Evolutionary conservation across 2,888 invertebrate species (phyloP).

Genomic region (Amorpha juglandis): DNA sequence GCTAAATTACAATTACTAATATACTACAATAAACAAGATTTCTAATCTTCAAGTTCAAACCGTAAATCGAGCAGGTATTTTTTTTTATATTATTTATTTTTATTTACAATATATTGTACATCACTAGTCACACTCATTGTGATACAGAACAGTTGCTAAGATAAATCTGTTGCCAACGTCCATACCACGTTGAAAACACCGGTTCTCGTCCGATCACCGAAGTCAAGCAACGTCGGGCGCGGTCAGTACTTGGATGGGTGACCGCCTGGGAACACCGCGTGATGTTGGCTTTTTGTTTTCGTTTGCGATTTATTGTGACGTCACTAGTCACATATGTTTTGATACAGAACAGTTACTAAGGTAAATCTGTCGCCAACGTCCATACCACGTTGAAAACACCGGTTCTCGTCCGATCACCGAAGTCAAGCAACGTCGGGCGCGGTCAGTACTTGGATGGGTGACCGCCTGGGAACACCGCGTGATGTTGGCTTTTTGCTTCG

Average conservation of each 20-base stretch:
- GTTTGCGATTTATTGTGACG: too few species aligned
- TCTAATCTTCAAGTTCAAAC: too few species aligned
- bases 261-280: conserved; percentile 78
- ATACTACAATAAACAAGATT: too few species aligned
- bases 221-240: conserved; percentile 80
- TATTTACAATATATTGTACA: too few species aligned
- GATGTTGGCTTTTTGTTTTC: conserved; percentile 63
- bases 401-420: conserved; percentile 82
- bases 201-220: conserved; percentile 82
- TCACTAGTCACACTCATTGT: too few species aligned
- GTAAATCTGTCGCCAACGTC: conserved; percentile 62
- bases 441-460: conserved; percentile 81
- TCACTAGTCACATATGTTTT: too few species aligned
- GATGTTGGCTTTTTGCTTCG: conserved; percentile 66
- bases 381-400: conserved; percentile 77
- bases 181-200: conserved; percentile 78
- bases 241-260: conserved; percentile 81
- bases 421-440: conserved; percentile 80
- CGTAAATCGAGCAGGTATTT: too few species aligned
- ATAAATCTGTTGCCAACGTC: conserved; percentile 50
- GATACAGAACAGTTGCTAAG: too few species aligned
- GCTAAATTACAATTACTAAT: too few species aligned
- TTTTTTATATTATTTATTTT: too few species aligned
- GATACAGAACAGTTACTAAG: too few species aligned
- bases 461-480: conserved; percentile 77